Base-by-base conservation (phyloP, 2,888 invertebrate genomes). In the Protodeltote pygarga region DNA sequence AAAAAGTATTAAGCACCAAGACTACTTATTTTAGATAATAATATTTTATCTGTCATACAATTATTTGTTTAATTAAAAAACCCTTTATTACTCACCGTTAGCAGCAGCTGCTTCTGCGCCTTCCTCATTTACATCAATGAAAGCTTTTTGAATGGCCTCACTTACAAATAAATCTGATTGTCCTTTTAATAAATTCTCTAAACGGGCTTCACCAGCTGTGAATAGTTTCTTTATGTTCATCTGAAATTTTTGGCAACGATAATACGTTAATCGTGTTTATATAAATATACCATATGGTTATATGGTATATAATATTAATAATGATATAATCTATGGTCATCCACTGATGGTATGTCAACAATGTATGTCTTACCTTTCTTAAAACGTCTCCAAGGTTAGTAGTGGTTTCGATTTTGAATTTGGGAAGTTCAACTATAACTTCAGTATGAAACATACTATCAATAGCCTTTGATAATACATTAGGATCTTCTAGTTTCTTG, bases 81-180 rank as follows among this genome's bases (percentile, higher is more conserved):
- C 23, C 6, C 3, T 10, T n/a, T 23, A 3, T n/a, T 40, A 66
- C 93, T 93, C 90, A 96, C 97, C 95, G 58, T 96, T 97, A 13
- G 95, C 96, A 20, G 96, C 96, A 32, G 96, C 95, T 1, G 96
- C 96, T 80, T 97, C 97, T 5, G 96, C 95, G 0, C 98, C 98
- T 76, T 97, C 95, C 81, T 98, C 98, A 75, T 96, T 95, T 0
- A 97, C 95, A 75, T 96, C 96, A 69, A 98, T 95, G 70, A 95
- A 96, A 2, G 97, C 95, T 81, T 97, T 97, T 73, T 98, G 97
- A 3, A 95, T 76, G 5, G 95, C 95, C 59, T 94, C 93, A 65
- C 93, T 93, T 6, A 97, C 93, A 40, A 69, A 83, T 13, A 97
- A 79, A 1, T 81, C 67, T 3, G 74, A 73, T 1, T 76, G 45